Percentiles rank a stretch among this genome's conserved stretches.
These are phyloP conservation scores for Antheraea mylitta DNA, from an alignment of 1,140 invertebrate species.

Conservation along the genomic window DNA sequence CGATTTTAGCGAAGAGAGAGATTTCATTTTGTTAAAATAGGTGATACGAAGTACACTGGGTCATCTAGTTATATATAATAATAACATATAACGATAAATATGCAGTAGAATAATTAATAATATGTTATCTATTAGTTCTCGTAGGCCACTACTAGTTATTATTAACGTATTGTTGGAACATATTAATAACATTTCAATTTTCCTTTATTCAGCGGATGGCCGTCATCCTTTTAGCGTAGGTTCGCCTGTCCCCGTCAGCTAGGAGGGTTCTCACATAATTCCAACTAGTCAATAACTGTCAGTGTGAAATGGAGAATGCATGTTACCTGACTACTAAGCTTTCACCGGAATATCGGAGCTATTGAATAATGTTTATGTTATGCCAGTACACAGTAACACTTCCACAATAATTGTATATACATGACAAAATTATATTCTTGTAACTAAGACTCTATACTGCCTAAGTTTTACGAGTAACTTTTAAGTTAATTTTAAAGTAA, in stretches of 20 bases:
- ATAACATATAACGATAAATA: too few species aligned
- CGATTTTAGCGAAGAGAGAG: too few species aligned
- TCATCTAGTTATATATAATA: too few species aligned
- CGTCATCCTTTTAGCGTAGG: slow-evolving; percentile 19
- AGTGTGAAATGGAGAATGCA: slow-evolving; percentile 41
- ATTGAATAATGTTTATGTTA: background rate
- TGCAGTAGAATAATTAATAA: too few species aligned
- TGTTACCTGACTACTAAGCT: slow-evolving; percentile 29
- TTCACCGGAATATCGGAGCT: background rate
- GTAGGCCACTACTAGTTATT: too few species aligned
- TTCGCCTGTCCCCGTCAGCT: background rate
- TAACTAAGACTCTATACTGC: background rate
- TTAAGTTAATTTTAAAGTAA: too few species aligned
- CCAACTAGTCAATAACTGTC: slow-evolving; percentile 45
- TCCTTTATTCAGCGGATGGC: slow-evolving; percentile 5
- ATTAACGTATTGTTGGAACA: too few species aligned
- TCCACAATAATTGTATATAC: background rate
- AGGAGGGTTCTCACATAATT: slow-evolving; percentile 2
- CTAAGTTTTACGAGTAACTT: too few species aligned
- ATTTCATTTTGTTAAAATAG: too few species aligned
- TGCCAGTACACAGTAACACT: background rate
- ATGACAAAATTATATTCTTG: background rate
- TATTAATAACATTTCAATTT: slow-evolving; percentile 12
- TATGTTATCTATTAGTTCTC: too few species aligned
- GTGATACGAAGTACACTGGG: too few species aligned